These are phyloP conservation scores for Sprattus sprattus DNA, from an alignment of 2,113 vertebrate species.

Conservation along the genomic window DNA sequence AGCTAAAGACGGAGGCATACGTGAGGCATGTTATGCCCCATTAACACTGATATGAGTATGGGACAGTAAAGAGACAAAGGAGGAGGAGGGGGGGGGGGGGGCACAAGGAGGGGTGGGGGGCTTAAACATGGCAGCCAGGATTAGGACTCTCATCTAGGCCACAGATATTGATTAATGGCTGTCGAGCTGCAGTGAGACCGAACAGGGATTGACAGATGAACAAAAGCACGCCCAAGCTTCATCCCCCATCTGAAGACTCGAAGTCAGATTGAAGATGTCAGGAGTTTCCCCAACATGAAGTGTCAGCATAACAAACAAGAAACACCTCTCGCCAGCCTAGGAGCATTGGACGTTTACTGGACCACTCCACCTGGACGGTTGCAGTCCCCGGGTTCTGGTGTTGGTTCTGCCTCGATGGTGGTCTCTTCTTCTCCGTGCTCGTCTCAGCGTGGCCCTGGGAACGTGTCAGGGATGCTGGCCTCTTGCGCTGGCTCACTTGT, in stretches of 20 bases:
- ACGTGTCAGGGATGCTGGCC: slow-evolving; percentile 54
- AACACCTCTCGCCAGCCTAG: not conserved
- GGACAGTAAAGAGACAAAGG: slow-evolving; percentile 62
- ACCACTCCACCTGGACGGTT: no score
- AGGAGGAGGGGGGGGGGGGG: slow-evolving; percentile 35
- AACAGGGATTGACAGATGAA: slow-evolving; percentile 71
- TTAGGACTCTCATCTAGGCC: slow-evolving; percentile 72
- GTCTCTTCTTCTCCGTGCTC: not conserved
- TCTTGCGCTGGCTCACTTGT: slow-evolving; percentile 64
- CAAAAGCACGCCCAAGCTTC: slow-evolving; percentile 52
- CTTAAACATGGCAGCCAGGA: slow-evolving; percentile 41
- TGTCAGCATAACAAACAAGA: not conserved
- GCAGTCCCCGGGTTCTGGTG: no score
- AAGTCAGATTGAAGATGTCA: slow-evolving; percentile 60
- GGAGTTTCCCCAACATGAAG: slow-evolving; percentile 36
- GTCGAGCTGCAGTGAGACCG: slow-evolving; percentile 57
- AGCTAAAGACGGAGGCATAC: slow-evolving; percentile 22
- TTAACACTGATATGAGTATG: slow-evolving; percentile 57
- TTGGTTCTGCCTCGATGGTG: no score
- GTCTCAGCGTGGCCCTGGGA: slow-evolving; percentile 59
- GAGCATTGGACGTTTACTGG: not conserved
- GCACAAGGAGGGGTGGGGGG: slow-evolving; percentile 32
- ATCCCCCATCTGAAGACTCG: slow-evolving; percentile 40
- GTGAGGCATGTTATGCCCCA: slow-evolving; percentile 51
- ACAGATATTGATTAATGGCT: slow-evolving; percentile 76